Conservation (phyloP, 2,797 vertebrate species). For the Pelodytes ibericus region DNA sequence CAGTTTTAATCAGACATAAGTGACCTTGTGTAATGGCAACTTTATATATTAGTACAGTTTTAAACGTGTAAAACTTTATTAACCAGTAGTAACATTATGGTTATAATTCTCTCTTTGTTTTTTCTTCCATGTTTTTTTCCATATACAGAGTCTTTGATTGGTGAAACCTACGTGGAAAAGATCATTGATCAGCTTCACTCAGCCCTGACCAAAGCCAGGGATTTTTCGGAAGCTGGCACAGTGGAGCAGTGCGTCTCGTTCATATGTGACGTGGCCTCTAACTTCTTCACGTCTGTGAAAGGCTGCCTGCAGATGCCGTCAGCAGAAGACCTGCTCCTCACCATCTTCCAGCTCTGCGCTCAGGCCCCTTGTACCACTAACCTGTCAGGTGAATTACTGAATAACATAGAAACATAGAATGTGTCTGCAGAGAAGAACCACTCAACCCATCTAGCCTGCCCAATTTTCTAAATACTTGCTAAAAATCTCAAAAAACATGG, state of each 20-base stretch:
- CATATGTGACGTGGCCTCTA: slow-evolving; percentile 89
- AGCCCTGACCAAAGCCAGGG: slow-evolving; percentile 85
- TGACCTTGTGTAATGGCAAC: too few relatives aligned
- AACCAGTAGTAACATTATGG: too few relatives aligned
- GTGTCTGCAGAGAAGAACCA: too few relatives aligned
- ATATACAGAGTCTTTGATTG: slow-evolving; percentile 84
- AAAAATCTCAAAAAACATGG: too few relatives aligned
- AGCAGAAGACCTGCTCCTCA: slow-evolving; percentile 90
- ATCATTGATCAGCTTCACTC: slow-evolving; percentile 90
- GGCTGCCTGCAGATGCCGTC: slow-evolving; percentile 85
- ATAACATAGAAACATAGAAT: too few relatives aligned
- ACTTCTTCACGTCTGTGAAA: slow-evolving; percentile 89
- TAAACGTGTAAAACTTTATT: too few relatives aligned
- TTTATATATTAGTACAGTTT: too few relatives aligned
- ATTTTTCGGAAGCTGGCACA: slow-evolving; percentile 85
- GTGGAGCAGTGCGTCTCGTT: slow-evolving; percentile 86
- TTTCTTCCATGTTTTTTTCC: slow-evolving; percentile 12
- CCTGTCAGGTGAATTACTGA: slow-evolving; percentile 93
- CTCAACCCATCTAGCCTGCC: too few relatives aligned
- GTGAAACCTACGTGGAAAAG: slow-evolving; percentile 84
- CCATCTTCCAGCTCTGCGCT: slow-evolving; percentile 89
- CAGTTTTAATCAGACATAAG: too few relatives aligned
- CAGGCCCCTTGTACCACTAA: slow-evolving; percentile 80
- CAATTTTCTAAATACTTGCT: too few relatives aligned
- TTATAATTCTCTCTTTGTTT: slow-evolving; percentile 38